Evolutionary conservation across 2,888 invertebrate species (phyloP).

Genomic region (Limnephilus lunatus): DNA sequence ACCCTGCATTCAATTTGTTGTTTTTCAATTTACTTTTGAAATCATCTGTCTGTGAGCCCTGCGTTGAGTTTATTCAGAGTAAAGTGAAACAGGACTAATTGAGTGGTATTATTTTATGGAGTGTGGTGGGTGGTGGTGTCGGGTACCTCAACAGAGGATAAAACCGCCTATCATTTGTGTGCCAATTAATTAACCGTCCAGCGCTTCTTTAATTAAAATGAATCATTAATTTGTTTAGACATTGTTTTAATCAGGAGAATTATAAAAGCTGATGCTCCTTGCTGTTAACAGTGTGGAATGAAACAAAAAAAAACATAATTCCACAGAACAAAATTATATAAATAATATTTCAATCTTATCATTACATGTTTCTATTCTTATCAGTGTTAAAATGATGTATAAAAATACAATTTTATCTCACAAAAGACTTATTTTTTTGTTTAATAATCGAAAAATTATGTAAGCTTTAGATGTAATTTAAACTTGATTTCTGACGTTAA

Average conservation of each 20-base stretch:
- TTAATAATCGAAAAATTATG: not conserved
- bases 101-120: not conserved
- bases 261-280: not conserved
- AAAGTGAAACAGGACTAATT: not conserved
- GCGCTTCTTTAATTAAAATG: conserved; percentile 52
- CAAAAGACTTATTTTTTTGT: not conserved
- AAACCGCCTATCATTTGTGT: conserved; percentile 5
- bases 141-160: not conserved
- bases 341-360: not conserved
- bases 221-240: conserved; percentile 57
- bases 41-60: not conserved
- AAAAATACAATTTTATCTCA: not conserved
- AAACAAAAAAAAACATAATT: not conserved
- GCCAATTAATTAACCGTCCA: conserved; percentile 46
- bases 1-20: not conserved
- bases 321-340: not conserved
- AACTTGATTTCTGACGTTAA: not conserved
- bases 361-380: not conserved
- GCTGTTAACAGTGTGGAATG: not conserved
- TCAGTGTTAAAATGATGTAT: not conserved
- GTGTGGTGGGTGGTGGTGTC: not conserved
- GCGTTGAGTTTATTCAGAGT: not conserved
- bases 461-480: not conserved
- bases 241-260: conserved; percentile 51
- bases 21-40: not conserved